Evolutionary conservation across 2,888 invertebrate species (phyloP).

Genomic region (Pemphredon lugubris): DNA sequence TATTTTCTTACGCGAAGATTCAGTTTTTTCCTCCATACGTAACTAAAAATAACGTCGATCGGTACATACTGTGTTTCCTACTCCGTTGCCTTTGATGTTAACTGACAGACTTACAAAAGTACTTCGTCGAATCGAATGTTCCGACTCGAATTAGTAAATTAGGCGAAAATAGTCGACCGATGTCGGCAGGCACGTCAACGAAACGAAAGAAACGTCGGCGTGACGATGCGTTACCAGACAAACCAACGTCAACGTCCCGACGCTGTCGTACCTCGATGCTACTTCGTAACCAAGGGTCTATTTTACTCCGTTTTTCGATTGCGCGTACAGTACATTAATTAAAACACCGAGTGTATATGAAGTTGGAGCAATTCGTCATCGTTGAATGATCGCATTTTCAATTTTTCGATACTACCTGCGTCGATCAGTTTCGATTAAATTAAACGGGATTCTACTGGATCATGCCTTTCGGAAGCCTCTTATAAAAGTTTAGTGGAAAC

Average conservation of each 20-base stretch:
- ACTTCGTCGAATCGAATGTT: conserved; percentile 39
- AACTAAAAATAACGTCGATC: not conserved
- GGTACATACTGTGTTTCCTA: no score
- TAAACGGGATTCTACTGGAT: no score
- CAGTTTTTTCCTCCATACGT: no score
- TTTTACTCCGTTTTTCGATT: no score
- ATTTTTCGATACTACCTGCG: no score
- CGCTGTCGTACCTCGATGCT: conserved; percentile 4
- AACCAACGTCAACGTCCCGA: conserved; percentile 8
- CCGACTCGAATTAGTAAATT: conserved; percentile 41
- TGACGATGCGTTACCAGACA: conserved; percentile 3
- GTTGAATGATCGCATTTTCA: no score
- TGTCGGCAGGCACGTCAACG: conserved; percentile 3
- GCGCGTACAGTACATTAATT: no score
- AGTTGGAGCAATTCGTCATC: no score
- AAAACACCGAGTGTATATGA: no score
- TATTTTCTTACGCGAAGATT: no score
- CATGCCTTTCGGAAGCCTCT: conserved; percentile 15
- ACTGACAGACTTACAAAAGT: conserved; percentile 26
- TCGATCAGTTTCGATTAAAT: no score
- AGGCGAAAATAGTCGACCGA: conserved; percentile 30
- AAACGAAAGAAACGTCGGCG: conserved; percentile 15
- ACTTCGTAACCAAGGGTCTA: no score
- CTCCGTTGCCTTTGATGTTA: conserved; percentile 13
- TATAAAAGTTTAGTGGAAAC: conserved; percentile 25